Evolutionary conservation across 2,888 invertebrate genomes (phyloP).

Genomic region (Slavum lentiscoides): DNA sequence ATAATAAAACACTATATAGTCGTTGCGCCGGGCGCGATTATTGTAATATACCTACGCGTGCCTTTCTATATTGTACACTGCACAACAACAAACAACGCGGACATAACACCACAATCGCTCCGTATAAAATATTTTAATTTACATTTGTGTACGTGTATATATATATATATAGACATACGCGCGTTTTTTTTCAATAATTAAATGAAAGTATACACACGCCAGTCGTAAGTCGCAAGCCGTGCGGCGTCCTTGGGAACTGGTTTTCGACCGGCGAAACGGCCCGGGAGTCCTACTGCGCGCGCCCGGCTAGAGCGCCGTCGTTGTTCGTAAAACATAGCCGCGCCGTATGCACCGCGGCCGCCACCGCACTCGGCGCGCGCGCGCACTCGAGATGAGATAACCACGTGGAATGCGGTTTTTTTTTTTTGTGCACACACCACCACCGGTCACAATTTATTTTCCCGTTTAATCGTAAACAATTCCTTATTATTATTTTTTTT

Average conservation of each 20-base stretch:
- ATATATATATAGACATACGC: background rate
- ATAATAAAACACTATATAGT: no score
- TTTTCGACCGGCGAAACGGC: constrained; percentile 34
- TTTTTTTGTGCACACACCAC: constrained; percentile 23
- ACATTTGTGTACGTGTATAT: background rate
- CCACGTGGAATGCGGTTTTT: constrained; percentile 46
- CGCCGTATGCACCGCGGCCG: no score
- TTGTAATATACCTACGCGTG: background rate
- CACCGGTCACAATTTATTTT: constrained; percentile 20
- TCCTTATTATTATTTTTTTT: no score
- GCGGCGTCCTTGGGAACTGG: constrained; percentile 51
- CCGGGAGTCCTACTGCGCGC: constrained; percentile 36
- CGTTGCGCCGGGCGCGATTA: background rate
- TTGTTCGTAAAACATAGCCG: background rate
- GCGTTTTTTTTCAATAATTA: constrained; percentile 36
- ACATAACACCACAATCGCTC: background rate
- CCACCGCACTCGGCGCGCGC: constrained; percentile 4
- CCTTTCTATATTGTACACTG: constrained; percentile 1
- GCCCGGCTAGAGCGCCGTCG: background rate
- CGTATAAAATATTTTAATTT: background rate
- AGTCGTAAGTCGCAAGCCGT: constrained; percentile 21
- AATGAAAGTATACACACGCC: constrained; percentile 44
- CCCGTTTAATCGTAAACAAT: constrained; percentile 40
- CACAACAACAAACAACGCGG: no score
- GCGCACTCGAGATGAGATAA: constrained; percentile 50